A percentile compares a stretch with the other conserved stretches of the same genome.
phyloP scores from a whole-genome alignment of 2,797 vertebrate genomes.

The Novumbra hubbsi region DNA sequence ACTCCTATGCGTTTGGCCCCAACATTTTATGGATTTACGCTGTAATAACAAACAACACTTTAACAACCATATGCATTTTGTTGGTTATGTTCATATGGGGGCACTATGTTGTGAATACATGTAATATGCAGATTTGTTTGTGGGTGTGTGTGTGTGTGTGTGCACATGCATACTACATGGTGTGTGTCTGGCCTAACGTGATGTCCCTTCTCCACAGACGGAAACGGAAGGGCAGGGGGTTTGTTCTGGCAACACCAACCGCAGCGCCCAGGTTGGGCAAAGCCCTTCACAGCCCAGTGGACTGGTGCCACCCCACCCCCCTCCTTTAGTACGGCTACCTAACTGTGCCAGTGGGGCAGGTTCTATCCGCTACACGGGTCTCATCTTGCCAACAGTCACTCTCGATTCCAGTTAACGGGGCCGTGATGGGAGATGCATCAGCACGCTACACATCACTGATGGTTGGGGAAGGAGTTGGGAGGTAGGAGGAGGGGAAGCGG shows the following conservation, averaged over 20 bases:
- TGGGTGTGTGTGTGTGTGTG: conserved; percentile 1
- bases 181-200: background rate
- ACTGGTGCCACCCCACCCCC: conserved; percentile 44
- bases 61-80: no score
- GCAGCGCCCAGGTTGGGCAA: conserved; percentile 55
- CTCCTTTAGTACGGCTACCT: conserved; percentile 47
- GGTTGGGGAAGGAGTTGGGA: conserved; percentile 25
- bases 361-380: conserved; percentile 62
- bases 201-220: conserved; percentile 3
- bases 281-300: conserved; percentile 70
- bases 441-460: conserved; percentile 42
- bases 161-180: background rate
- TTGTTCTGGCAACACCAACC: background rate
- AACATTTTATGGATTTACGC: no score
- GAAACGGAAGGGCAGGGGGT: background rate
- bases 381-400: conserved; percentile 65
- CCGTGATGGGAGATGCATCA: conserved; percentile 53
- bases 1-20: no score
- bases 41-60: no score
- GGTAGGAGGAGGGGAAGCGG: background rate
- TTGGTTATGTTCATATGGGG: no score
- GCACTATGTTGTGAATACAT: no score
- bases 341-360: conserved; percentile 45
- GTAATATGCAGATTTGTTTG: background rate
- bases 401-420: conserved; percentile 56